Percentiles rank a stretch among this genome's conserved stretches.
Conservation (phyloP, 2,797 vertebrate species). For the Acanthurus tractus region DNA sequence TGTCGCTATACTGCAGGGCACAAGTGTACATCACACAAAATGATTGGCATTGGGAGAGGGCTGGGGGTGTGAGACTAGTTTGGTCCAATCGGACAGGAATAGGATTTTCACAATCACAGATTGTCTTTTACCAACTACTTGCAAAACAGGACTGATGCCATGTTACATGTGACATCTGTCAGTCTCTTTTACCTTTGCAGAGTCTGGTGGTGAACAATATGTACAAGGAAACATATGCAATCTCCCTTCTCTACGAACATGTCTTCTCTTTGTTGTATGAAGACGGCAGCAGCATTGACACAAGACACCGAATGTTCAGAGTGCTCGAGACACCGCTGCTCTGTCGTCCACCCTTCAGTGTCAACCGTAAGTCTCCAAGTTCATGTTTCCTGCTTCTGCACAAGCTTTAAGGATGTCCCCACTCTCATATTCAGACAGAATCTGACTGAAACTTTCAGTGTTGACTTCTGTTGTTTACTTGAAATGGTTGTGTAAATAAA, state of each 20-base stretch:
- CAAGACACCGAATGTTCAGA: constrained; percentile 61
- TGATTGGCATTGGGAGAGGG: no score
- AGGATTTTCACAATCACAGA: no score
- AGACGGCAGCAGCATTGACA: constrained; percentile 59
- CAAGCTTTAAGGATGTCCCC: no score
- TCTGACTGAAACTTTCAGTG: background rate
- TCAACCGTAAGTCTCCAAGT: constrained; percentile 55
- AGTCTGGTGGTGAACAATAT: constrained; percentile 68
- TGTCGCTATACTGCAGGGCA: no score
- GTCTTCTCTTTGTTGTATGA: constrained; percentile 62
- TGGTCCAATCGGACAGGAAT: background rate
- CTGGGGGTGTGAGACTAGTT: no score
- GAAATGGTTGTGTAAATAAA: no score
- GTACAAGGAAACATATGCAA: constrained; percentile 68
- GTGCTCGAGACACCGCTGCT: constrained; percentile 62
- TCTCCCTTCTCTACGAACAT: constrained; percentile 73
- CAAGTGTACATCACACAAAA: no score
- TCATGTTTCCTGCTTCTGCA: background rate
- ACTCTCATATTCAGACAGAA: background rate
- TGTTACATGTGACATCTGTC: background rate
- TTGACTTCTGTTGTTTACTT: background rate
- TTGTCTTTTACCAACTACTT: background rate
- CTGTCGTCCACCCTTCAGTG: constrained; percentile 53
- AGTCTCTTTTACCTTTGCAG: constrained; percentile 42
- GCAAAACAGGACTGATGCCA: background rate